Base-by-base conservation (phyloP, 2,113 vertebrate genomes). In the Gymnarchus niloticus region DNA sequence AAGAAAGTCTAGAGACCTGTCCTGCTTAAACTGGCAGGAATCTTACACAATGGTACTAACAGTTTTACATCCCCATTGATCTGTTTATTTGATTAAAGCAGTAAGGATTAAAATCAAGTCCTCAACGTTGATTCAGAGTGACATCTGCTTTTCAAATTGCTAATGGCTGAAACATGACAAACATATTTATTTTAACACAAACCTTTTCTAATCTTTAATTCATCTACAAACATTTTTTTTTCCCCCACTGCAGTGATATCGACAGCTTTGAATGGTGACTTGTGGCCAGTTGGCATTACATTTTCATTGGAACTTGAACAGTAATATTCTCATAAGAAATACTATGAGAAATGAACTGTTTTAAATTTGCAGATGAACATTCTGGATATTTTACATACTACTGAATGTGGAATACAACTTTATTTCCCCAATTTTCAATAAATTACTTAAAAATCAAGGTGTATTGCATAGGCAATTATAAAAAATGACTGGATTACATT, bases 51-150 rank as follows among this genome's bases (percentile, higher is more conserved):
- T 59, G 21, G 10, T 7, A 57, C 80, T 84, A 80, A 12, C 69
- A 76, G 61, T 52, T 86, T 84, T 44, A 48, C 17, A 73, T 41
- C 65, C 61, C 54, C 49, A 85, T 85, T 77, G 56, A 76, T 86
- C 57, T 83, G 44, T 56, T 73, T 56, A 19, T 23, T 33, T 73
- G 46, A 82, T 59, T 65, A 51, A 51, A 51, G 61, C 9, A 77
- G 2, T 3, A 82, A 41, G 6, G 19, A 65, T 41, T 56, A 9
- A 25, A 77, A 52, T 10, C n/a, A n/a, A 65, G 19, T 7, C n/a
- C 8, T 65, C 2, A 82, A 3, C 46, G 76, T 48, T 78, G 49
- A 56, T 54, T 56, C 25, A 82, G 56, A 82, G n/a, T 10, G 49
- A 37, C n/a, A 56, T 56, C 54, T 82, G 51, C 33, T 56, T 9